A percentile compares a stretch with the other conserved stretches of the same genome.
Conservation (phyloP, 2,888 invertebrate species). For the Heliconius hortense region DNA sequence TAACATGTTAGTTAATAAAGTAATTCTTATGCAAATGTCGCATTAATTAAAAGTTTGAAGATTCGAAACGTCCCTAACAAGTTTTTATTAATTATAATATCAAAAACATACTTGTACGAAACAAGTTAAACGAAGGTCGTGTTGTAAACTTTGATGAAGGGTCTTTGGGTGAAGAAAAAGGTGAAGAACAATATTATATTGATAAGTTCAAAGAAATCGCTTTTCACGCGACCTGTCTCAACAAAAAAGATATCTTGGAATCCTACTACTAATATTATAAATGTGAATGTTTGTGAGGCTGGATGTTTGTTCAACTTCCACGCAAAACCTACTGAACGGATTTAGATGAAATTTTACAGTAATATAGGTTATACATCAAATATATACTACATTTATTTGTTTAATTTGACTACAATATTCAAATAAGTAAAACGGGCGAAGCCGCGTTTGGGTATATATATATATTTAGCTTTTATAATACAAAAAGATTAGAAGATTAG, state of each 20-base stretch:
- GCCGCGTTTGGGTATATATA: too few species aligned
- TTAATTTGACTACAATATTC: too few species aligned
- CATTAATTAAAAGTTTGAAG: conserved; percentile 4
- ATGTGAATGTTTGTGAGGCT: too few species aligned
- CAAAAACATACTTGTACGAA: background rate
- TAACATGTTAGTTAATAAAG: background rate
- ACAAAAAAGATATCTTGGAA: background rate
- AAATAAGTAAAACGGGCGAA: too few species aligned
- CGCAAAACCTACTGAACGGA: too few species aligned
- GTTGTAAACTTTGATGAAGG: background rate
- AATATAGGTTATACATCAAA: too few species aligned
- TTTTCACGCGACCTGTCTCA: background rate
- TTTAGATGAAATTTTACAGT: too few species aligned
- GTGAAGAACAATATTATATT: background rate
- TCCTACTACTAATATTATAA: too few species aligned
- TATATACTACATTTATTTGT: too few species aligned
- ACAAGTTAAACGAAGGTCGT: background rate
- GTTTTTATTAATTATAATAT: conserved; percentile 6
- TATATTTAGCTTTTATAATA: too few species aligned
- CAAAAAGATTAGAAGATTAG: too few species aligned
- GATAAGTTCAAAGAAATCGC: background rate
- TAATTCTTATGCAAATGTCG: background rate
- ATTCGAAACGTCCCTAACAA: background rate
- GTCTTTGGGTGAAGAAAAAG: background rate
- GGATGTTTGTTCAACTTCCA: too few species aligned